These are phyloP conservation scores for Drosophila kurseongensis DNA, from an alignment of 1,140 invertebrate genomes.

Conservation along the genomic window DNA sequence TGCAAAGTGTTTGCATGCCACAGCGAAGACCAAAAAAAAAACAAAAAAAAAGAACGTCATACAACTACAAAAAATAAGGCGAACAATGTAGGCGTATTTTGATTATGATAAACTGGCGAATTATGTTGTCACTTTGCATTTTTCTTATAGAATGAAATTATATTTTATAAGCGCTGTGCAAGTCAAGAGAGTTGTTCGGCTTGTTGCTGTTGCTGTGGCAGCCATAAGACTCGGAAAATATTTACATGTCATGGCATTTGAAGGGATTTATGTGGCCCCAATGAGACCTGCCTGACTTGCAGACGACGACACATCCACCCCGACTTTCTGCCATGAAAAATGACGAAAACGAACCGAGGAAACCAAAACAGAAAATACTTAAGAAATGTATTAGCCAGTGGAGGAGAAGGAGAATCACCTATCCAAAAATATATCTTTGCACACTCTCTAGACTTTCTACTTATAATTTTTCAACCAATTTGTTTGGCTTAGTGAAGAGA, in stretches of 20 bases:
- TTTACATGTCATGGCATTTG: slow-evolving; percentile 77
- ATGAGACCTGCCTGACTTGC: slow-evolving; percentile 51
- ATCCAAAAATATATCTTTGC: slow-evolving; percentile 30
- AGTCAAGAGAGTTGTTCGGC: slow-evolving; percentile 43
- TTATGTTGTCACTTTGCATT: slow-evolving; percentile 84
- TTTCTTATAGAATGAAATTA: slow-evolving; percentile 83
- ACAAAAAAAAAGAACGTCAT: not conserved
- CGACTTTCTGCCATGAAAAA: slow-evolving; percentile 65
- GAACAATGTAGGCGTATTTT: slow-evolving; percentile 82
- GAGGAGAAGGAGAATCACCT: slow-evolving; percentile 10
- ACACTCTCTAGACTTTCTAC: slow-evolving; percentile 11
- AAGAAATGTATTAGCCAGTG: slow-evolving; percentile 53
- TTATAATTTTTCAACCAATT: slow-evolving; percentile 32
- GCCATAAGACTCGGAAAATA: slow-evolving; percentile 63
- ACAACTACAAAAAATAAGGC: slow-evolving; percentile 45
- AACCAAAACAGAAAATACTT: slow-evolving; percentile 33
- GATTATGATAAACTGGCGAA: slow-evolving; percentile 84
- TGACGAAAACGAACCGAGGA: slow-evolving; percentile 31
- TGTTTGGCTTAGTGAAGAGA: slow-evolving; percentile 61
- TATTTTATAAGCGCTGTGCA: slow-evolving; percentile 68
- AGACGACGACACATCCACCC: slow-evolving; percentile 43
- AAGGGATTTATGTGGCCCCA: slow-evolving; percentile 77
- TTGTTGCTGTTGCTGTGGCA: slow-evolving; percentile 31
- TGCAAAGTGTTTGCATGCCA: slow-evolving; percentile 67
- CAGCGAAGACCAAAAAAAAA: slow-evolving; percentile 5